Conservation (phyloP, 2,797 vertebrate genomes). For the Chromis chromis region DNA sequence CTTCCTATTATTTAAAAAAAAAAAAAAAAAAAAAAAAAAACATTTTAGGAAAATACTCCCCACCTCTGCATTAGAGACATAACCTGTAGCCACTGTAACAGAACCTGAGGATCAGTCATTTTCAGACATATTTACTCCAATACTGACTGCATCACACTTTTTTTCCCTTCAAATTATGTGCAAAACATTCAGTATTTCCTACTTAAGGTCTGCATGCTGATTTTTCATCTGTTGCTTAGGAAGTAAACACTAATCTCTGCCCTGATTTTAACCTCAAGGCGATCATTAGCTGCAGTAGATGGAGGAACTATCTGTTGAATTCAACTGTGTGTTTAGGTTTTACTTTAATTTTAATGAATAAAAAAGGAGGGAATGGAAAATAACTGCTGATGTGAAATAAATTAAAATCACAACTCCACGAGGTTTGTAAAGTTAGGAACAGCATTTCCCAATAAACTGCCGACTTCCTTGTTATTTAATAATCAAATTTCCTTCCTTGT, state of each 20-base stretch:
- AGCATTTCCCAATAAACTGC: neutral
- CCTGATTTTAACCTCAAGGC: slow-evolving; percentile 13
- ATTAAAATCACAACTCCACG: neutral
- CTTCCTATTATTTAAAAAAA: no score
- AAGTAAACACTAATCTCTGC: neutral
- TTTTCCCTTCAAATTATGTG: no score
- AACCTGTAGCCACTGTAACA: slow-evolving; percentile 44
- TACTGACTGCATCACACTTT: neutral
- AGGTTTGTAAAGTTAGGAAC: neutral
- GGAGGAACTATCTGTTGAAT: slow-evolving; percentile 30
- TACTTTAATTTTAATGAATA: slow-evolving; percentile 3
- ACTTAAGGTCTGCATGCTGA: neutral
- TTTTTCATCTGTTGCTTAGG: slow-evolving; percentile 44
- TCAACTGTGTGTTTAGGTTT: neutral
- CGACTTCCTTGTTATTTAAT: neutral
- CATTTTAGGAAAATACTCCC: neutral
- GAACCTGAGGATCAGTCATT: slow-evolving; percentile 22
- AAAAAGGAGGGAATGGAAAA: neutral
- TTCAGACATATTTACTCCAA: slow-evolving; percentile 16
- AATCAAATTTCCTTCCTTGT: neutral
- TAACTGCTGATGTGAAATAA: neutral
- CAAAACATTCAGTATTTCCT: neutral
- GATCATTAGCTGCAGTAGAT: neutral
- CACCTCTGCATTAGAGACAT: slow-evolving; percentile 10
- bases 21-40: no score